Conservation (phyloP, 1,140 invertebrate species). For the Dreissena rostriformis region DNA sequence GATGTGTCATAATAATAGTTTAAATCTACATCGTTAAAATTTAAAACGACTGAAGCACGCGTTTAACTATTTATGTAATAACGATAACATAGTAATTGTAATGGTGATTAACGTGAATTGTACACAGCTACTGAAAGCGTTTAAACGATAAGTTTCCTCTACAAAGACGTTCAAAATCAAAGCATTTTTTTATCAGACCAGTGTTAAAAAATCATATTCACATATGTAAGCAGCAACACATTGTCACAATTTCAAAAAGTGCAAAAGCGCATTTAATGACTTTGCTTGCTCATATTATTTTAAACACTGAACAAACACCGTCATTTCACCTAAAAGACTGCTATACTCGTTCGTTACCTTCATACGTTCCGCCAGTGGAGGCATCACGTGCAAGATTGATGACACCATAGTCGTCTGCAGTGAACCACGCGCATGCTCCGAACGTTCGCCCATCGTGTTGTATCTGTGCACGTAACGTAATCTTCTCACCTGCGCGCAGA, state of each 20-base stretch:
- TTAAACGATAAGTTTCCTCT: no score
- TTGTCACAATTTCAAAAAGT: not conserved
- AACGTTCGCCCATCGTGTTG: slow-evolving; percentile 19
- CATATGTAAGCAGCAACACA: not conserved
- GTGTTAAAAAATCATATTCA: not conserved
- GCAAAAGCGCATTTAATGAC: not conserved
- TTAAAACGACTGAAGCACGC: no score
- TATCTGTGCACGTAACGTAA: slow-evolving; percentile 38
- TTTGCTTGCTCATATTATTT: not conserved
- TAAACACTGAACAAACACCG: not conserved
- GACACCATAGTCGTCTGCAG: slow-evolving; percentile 22
- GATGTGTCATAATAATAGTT: no score
- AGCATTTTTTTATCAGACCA: not conserved
- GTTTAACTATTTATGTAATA: no score
- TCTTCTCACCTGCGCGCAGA: not conserved
- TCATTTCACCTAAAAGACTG: not conserved
- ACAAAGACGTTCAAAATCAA: no score
- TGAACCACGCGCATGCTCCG: slow-evolving; percentile 39
- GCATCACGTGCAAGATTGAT: slow-evolving; percentile 10
- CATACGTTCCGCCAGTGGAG: slow-evolving; percentile 36
- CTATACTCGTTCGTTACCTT: slow-evolving; percentile 7
- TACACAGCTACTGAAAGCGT: no score
- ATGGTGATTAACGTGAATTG: no score
- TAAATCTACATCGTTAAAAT: no score
- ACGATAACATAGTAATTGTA: no score